Conservation (phyloP, 2,797 vertebrate species). For the Pelodytes ibericus region DNA sequence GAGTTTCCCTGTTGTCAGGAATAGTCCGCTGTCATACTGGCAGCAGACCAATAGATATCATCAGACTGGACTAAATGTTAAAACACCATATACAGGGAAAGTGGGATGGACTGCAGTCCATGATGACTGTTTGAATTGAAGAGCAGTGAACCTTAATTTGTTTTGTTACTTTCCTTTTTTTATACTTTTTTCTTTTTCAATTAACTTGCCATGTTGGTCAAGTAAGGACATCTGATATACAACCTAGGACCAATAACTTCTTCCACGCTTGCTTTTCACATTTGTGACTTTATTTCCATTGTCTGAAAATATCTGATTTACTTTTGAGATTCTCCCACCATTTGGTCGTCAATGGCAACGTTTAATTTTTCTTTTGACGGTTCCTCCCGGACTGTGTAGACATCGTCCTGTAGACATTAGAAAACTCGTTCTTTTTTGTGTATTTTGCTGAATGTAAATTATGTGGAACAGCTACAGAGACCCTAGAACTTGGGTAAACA, state of each 20-base stretch:
- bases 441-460: too few species aligned
- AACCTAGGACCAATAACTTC: background rate
- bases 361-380: background rate
- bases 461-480: background rate
- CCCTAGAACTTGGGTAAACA: too few species aligned
- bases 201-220: background rate
- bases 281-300: background rate
- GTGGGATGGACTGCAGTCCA: background rate
- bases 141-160: background rate
- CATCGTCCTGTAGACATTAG: background rate
- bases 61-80: background rate
- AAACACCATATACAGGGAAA: background rate
- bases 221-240: background rate
- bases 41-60: background rate
- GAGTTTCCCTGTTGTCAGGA: background rate
- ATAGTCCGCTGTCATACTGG: background rate
- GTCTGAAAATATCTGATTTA: background rate
- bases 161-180: background rate
- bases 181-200: background rate
- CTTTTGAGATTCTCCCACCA: background rate
- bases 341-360: background rate
- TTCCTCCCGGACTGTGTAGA: constrained; percentile 4
- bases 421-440: background rate
- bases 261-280: background rate
- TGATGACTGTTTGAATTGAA: constrained; percentile 6